These are phyloP conservation scores for Microplitis demolitor DNA, from an alignment of 1,140 invertebrate species.

Conservation along the genomic window DNA sequence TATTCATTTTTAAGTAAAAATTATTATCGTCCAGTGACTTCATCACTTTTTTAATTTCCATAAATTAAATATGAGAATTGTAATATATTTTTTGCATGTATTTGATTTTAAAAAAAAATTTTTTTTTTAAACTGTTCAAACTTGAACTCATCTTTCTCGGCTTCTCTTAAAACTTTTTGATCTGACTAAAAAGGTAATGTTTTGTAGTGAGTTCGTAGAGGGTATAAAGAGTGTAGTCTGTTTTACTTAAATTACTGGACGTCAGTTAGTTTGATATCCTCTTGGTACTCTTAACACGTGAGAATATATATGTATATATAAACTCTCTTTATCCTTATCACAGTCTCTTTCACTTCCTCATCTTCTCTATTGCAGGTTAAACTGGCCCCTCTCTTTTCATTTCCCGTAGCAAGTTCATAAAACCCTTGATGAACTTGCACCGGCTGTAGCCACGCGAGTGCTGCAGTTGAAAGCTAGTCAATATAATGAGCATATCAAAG, in stretches of 20 bases:
- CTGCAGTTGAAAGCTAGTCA: conserved; percentile 11
- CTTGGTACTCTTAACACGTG: background rate
- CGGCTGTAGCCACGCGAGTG: conserved; percentile 5
- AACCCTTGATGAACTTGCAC: conserved; percentile 15
- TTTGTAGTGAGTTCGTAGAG: background rate
- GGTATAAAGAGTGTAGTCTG: conserved; percentile 16
- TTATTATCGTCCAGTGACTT: too few species aligned
- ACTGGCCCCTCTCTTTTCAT: background rate
- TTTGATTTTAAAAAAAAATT: too few species aligned
- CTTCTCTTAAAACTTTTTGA: background rate
- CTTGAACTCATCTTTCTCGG: background rate
- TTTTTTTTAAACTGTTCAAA: too few species aligned
- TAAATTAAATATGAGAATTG: too few species aligned
- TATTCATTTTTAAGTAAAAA: too few species aligned
- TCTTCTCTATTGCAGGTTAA: too few species aligned
- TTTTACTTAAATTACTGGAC: conserved; percentile 23
- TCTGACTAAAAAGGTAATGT: background rate
- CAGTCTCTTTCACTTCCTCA: background rate
- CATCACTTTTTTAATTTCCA: too few species aligned
- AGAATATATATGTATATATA: background rate
- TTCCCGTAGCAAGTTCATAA: conserved; percentile 12
- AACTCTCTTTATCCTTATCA: background rate
- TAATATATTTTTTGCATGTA: too few species aligned
- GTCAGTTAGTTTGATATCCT: background rate
- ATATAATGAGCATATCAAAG: conserved; percentile 1